Evolutionary conservation across 2,888 invertebrate genomes (phyloP).

Genomic region (Fragum sueziense): DNA sequence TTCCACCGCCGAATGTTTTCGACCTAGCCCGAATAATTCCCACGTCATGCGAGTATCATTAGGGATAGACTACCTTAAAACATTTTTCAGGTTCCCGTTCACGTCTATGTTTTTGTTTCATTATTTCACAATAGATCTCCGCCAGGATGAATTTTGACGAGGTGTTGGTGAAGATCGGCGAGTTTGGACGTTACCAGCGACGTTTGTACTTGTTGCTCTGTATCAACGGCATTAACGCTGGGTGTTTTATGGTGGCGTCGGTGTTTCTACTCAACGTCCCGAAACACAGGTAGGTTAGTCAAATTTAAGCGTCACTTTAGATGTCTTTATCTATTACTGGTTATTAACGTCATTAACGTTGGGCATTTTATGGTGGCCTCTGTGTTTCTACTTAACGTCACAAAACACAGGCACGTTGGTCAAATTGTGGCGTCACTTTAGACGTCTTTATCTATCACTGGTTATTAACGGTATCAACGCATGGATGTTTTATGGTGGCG

Average conservation of each 20-base stretch:
- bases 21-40: too few species aligned
- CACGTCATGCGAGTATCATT: too few species aligned
- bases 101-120: too few species aligned
- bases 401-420: slow-evolving; percentile 64
- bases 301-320: slow-evolving; percentile 66
- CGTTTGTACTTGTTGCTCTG: slow-evolving; percentile 62
- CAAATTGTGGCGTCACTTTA: slow-evolving; percentile 65
- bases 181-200: slow-evolving; percentile 66
- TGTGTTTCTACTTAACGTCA: slow-evolving; percentile 59
- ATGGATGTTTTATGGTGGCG: slow-evolving; percentile 62
- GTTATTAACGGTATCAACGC: slow-evolving; percentile 61
- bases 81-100: too few species aligned
- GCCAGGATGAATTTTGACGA: slow-evolving; percentile 64
- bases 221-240: slow-evolving; percentile 60
- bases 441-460: slow-evolving; percentile 59
- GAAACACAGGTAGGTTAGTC: slow-evolving; percentile 70
- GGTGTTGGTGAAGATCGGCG: slow-evolving; percentile 59
- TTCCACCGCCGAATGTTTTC: too few species aligned
- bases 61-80: too few species aligned
- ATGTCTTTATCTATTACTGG: slow-evolving; percentile 60
- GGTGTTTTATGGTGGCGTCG: slow-evolving; percentile 63
- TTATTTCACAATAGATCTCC: neutral
- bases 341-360: slow-evolving; percentile 59
- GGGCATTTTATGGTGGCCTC: slow-evolving; percentile 65
- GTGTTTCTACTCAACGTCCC: slow-evolving; percentile 63